A percentile compares a stretch with the other conserved stretches of the same genome.
Conservation (phyloP, 2,888 invertebrate species). For the Troides aeacus region DNA sequence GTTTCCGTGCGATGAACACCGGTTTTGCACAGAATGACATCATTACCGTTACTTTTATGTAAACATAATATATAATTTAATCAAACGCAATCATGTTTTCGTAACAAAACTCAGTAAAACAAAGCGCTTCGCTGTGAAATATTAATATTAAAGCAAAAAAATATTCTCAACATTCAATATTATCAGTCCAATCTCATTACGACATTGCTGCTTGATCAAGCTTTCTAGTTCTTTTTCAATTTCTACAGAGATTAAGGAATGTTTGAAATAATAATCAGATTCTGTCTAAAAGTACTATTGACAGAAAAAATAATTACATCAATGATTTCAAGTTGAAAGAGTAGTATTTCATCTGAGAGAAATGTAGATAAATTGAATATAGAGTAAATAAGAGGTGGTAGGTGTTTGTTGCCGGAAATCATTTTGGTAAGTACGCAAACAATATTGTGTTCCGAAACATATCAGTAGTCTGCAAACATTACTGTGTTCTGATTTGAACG, state of each 20-base stretch:
- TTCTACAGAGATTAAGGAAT: constrained; percentile 9
- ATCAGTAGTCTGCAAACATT: too few relatives aligned
- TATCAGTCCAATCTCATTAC: constrained; percentile 21
- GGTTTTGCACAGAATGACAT: constrained; percentile 3
- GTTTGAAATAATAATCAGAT: constrained; percentile 19
- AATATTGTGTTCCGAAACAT: too few relatives aligned
- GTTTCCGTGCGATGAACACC: background rate
- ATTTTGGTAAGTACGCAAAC: too few relatives aligned
- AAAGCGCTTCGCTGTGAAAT: constrained; percentile 4
- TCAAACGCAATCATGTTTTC: background rate
- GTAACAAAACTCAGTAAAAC: background rate
- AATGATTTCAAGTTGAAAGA: too few relatives aligned
- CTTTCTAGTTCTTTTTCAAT: constrained; percentile 3
- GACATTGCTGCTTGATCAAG: constrained; percentile 5
- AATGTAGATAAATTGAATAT: too few relatives aligned
- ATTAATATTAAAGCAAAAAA: constrained; percentile 16
- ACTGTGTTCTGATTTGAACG: too few relatives aligned
- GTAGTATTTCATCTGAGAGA: too few relatives aligned
- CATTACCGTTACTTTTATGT: constrained; percentile 13
- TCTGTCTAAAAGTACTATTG: background rate
- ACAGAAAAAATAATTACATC: background rate
- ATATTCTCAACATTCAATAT: constrained; percentile 17
- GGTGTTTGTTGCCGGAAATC: too few relatives aligned
- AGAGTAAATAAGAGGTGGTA: too few relatives aligned
- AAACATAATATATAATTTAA: background rate